Evolutionary conservation across 2,797 vertebrate species (phyloP).

Genomic region (Sebastes trivittatus): DNA sequence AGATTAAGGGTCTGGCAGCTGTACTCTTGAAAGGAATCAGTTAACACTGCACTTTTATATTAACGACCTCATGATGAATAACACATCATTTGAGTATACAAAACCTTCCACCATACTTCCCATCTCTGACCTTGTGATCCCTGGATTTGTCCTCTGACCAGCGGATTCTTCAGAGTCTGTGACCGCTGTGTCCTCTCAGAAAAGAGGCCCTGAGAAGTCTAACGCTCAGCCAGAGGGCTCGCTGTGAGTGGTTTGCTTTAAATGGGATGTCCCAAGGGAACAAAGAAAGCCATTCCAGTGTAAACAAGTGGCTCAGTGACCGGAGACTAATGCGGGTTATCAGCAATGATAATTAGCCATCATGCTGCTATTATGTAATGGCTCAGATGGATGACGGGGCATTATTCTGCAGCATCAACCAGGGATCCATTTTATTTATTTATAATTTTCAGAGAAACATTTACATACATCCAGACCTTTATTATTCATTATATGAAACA

Average conservation of each 20-base stretch:
- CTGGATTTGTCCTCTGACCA: slow-evolving; percentile 9
- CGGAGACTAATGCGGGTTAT: slow-evolving; percentile 55
- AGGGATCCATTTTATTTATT: slow-evolving; percentile 21
- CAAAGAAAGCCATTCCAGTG: slow-evolving; percentile 30
- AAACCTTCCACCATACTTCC: neutral
- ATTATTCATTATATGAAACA: neutral
- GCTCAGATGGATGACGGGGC: slow-evolving; percentile 31
- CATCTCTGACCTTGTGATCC: neutral
- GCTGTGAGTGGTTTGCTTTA: slow-evolving; percentile 35
- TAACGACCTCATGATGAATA: neutral
- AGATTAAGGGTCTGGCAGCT: neutral
- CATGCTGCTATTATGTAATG: slow-evolving; percentile 41
- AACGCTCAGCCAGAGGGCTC: neutral
- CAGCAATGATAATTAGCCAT: slow-evolving; percentile 45
- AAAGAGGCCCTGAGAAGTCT: neutral
- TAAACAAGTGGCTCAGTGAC: slow-evolving; percentile 51
- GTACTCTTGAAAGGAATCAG: slow-evolving; percentile 13
- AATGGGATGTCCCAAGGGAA: slow-evolving; percentile 27
- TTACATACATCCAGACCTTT: neutral
- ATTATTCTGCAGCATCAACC: slow-evolving; percentile 38
- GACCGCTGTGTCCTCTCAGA: slow-evolving; percentile 9
- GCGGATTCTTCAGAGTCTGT: neutral
- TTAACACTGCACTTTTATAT: slow-evolving; percentile 1
- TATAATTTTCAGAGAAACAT: slow-evolving; percentile 9
- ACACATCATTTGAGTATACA: neutral